These are phyloP conservation scores for Kradibia gibbosae DNA, from an alignment of 1,140 invertebrate species.

Conservation along the genomic window DNA sequence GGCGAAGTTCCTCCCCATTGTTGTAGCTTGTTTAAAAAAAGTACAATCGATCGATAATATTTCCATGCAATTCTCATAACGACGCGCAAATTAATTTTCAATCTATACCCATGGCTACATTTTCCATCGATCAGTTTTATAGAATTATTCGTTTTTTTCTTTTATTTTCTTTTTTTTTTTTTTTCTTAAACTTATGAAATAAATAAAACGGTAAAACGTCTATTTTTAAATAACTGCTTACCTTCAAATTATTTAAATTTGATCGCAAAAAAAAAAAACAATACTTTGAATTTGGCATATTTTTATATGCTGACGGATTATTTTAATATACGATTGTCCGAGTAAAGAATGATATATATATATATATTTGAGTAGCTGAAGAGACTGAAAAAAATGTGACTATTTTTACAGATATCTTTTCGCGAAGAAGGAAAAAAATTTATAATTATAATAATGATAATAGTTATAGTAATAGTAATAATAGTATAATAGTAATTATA, in stretches of 20 bases:
- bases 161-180: too few relatives aligned
- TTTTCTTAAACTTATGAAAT: slow-evolving; percentile 7
- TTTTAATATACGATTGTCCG: slow-evolving; percentile 4
- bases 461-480: not conserved
- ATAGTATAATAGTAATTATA: slow-evolving; percentile 23
- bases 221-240: not conserved
- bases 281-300: slow-evolving; percentile 8
- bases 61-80: not conserved
- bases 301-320: not conserved
- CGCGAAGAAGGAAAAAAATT: not conserved
- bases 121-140: not conserved
- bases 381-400: slow-evolving; percentile 40
- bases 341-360: slow-evolving; percentile 22
- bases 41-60: too few relatives aligned
- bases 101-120: not conserved
- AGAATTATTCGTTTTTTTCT: not conserved
- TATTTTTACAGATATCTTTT: slow-evolving; percentile 42
- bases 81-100: not conserved
- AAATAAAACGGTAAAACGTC: not conserved
- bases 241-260: not conserved
- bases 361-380: slow-evolving; percentile 31
- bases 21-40: too few relatives aligned
- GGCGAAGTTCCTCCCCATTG: too few relatives aligned
- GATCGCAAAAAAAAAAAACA: slow-evolving; percentile 30
- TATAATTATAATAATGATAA: slow-evolving; percentile 17